A percentile compares a stretch with the other conserved stretches of the same genome.
Evolutionary conservation across 2,113 vertebrate genomes (phyloP).

Genomic region (Sorex fumeus): DNA sequence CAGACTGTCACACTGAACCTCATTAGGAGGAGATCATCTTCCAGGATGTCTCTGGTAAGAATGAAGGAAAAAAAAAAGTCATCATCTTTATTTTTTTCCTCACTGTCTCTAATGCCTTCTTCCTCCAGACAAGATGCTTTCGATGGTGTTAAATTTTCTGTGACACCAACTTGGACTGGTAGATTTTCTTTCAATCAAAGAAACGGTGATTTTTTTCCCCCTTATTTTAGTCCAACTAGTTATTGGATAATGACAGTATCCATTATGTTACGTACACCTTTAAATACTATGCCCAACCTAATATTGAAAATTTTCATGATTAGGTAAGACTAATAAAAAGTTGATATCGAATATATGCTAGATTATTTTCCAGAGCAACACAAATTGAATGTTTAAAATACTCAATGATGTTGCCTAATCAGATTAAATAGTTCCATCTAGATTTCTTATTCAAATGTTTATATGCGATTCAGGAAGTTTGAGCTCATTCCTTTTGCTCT

Average conservation of each 20-base stretch:
- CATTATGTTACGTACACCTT: slow-evolving; percentile 11
- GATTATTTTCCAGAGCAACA: not conserved
- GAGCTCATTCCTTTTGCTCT: not conserved
- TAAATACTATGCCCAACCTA: slow-evolving; percentile 26
- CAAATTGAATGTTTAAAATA: not conserved
- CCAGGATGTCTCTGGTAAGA: slow-evolving; percentile 96
- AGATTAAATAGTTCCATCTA: not conserved
- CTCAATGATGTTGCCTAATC: not conserved
- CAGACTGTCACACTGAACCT: slow-evolving; percentile 93
- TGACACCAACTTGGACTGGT: not conserved
- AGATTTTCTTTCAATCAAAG: slow-evolving; percentile 47
- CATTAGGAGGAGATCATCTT: slow-evolving; percentile 94
- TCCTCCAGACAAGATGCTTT: not conserved
- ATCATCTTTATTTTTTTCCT: not conserved
- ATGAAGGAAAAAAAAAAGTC: not conserved
- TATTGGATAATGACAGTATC: not conserved
- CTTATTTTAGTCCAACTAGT: not conserved
- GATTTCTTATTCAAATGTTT: not conserved
- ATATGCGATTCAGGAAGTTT: not conserved
- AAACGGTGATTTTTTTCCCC: not conserved
- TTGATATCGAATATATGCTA: slow-evolving; percentile 35
- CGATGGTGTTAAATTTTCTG: slow-evolving; percentile 7
- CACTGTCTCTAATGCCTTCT: not conserved
- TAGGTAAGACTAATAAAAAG: slow-evolving; percentile 10
- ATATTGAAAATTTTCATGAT: slow-evolving; percentile 3